Conservation (phyloP, 2,797 vertebrate genomes). For the Falco rusticolus region DNA sequence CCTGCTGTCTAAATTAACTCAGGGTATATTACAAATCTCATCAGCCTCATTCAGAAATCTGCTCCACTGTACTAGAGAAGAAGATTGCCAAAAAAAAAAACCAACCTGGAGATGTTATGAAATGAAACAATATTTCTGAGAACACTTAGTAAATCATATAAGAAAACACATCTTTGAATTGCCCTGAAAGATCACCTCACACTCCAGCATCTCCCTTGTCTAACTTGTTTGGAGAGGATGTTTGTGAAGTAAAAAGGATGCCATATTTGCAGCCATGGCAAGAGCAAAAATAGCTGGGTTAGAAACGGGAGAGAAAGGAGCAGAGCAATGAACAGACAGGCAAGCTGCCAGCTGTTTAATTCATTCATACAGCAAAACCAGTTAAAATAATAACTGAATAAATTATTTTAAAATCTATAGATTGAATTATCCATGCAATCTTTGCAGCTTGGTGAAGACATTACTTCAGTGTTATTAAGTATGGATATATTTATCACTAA, state of each 20-base stretch:
- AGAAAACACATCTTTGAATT: background rate
- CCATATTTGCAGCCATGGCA: background rate
- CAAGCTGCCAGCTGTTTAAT: constrained; percentile 60
- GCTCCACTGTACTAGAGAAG: constrained; percentile 24
- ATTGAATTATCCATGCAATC: constrained; percentile 57
- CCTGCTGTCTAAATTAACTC: constrained; percentile 83
- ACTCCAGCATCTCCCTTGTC: background rate
- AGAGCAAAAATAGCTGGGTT: background rate
- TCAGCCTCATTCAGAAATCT: constrained; percentile 79
- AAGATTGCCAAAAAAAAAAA: background rate
- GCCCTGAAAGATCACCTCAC: constrained; percentile 37
- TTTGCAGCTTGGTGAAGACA: constrained; percentile 34
- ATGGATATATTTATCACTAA: constrained; percentile 51
- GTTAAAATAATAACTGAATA: constrained; percentile 64
- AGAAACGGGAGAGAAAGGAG: background rate
- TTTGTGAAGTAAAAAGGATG: background rate
- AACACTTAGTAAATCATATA: background rate
- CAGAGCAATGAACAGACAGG: constrained; percentile 34
- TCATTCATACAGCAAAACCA: constrained; percentile 40
- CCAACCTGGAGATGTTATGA: background rate
- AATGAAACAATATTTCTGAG: constrained; percentile 25
- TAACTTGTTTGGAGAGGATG: background rate
- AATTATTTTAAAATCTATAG: constrained; percentile 62
- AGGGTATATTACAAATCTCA: constrained; percentile 81
- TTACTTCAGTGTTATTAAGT: constrained; percentile 10